A percentile compares a stretch with the other conserved stretches of the same genome.
Conservation (phyloP, 1,140 invertebrate genomes). For the Centruroides vittatus region DNA sequence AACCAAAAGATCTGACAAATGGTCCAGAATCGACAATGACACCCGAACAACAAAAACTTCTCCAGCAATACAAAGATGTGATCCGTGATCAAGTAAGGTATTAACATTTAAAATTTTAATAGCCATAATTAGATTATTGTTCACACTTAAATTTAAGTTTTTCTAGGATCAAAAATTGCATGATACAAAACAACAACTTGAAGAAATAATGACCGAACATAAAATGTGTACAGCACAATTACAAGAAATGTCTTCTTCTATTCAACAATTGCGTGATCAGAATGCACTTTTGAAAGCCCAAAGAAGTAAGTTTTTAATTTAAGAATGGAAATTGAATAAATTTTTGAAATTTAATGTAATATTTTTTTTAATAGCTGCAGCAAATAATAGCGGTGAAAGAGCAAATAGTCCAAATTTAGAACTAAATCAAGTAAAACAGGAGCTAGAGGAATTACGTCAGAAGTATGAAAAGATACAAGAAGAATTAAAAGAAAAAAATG, state of each 20-base stretch:
- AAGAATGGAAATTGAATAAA: too few relatives aligned
- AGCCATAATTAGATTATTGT: too few relatives aligned
- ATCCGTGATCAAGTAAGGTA: constrained; percentile 62
- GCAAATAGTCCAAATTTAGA: constrained; percentile 6
- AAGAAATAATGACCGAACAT: constrained; percentile 23
- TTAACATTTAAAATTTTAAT: too few relatives aligned
- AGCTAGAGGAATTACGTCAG: constrained; percentile 8
- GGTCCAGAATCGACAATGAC: constrained; percentile 24
- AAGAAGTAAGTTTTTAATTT: too few relatives aligned
- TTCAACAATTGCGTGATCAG: constrained; percentile 69
- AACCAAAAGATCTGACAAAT: constrained; percentile 34
- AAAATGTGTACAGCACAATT: constrained; percentile 40
- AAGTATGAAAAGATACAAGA: constrained; percentile 6
- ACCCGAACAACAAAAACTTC: constrained; percentile 41
- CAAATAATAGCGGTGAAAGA: constrained; percentile 1
- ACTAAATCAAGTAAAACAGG: constrained; percentile 8
- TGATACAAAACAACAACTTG: constrained; percentile 37
- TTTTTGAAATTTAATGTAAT: too few relatives aligned
- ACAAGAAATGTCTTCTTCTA: constrained; percentile 49
- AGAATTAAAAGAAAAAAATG: constrained; percentile 17
- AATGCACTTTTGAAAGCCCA: constrained; percentile 65
- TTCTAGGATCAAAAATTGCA: constrained; percentile 46
- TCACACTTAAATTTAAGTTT: not conserved
- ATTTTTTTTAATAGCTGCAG: constrained; percentile 5
- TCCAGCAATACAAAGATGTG: constrained; percentile 71